Evolutionary conservation across 2,113 vertebrate species (phyloP).

Genomic region (Gadus chalcogrammus): DNA sequence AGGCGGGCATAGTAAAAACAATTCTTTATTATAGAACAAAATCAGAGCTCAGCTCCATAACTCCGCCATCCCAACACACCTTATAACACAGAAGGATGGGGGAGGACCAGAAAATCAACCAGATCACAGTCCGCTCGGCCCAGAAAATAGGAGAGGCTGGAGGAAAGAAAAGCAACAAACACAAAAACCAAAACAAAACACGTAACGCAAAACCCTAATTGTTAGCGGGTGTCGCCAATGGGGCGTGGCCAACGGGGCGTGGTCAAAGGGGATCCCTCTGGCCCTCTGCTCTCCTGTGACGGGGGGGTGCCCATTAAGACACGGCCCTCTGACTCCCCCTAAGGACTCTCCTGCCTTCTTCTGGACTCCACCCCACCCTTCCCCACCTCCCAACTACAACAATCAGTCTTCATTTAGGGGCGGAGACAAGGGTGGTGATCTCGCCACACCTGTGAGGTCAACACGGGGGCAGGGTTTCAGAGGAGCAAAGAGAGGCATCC

Average conservation of each 20-base stretch:
- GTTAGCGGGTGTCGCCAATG: slow-evolving; percentile 55
- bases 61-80: slow-evolving; percentile 72
- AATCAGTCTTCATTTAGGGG: background rate
- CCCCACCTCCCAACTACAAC: background rate
- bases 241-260: too few relatives aligned
- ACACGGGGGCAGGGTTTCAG: slow-evolving; percentile 20
- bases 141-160: slow-evolving; percentile 78
- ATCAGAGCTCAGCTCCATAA: slow-evolving; percentile 80
- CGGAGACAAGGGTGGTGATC: background rate
- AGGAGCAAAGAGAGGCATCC: slow-evolving; percentile 31
- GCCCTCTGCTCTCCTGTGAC: slow-evolving; percentile 2
- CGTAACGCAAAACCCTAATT: slow-evolving; percentile 73
- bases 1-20: slow-evolving; percentile 67
- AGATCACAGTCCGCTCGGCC: slow-evolving; percentile 80
- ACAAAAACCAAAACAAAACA: slow-evolving; percentile 52
- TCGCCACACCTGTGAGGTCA: slow-evolving; percentile 19
- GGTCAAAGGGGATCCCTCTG: slow-evolving; percentile 32
- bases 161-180: too few relatives aligned
- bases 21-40: slow-evolving; percentile 81
- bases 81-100: slow-evolving; percentile 72
- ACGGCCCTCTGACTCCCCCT: slow-evolving; percentile 37
- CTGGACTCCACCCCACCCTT: slow-evolving; percentile 18
- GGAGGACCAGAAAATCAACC: slow-evolving; percentile 69
- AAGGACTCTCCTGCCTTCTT: slow-evolving; percentile 54
- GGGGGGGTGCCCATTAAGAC: slow-evolving; percentile 32